Conservation (phyloP, 2,113 vertebrate genomes). For the Cercocebus atys region DNA sequence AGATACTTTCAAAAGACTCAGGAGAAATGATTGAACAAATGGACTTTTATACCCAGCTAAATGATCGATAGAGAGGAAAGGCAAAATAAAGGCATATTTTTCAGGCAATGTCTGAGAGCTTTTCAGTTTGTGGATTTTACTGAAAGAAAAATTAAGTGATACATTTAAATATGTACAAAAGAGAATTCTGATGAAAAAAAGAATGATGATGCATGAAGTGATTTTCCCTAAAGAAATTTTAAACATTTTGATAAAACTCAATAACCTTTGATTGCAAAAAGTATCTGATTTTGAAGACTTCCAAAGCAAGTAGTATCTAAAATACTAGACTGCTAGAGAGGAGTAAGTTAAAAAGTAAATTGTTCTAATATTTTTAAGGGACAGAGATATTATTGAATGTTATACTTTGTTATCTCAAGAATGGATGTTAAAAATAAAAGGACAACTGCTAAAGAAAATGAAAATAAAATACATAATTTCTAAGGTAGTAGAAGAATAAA, state of each 20-base stretch:
- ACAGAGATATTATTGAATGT: background rate
- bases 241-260: constrained; percentile 4
- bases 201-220: background rate
- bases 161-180: background rate
- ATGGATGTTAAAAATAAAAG: background rate
- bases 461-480: background rate
- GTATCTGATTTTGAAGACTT: background rate
- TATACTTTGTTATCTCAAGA: background rate
- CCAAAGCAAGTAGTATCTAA: background rate
- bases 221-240: background rate
- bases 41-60: constrained; percentile 42
- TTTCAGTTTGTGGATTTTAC: background rate
- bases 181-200: background rate
- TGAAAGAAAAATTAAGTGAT: constrained; percentile 4
- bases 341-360: background rate
- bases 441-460: background rate
- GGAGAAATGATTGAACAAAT: background rate
- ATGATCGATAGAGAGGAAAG: background rate
- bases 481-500: background rate
- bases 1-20: background rate
- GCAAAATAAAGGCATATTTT: background rate
- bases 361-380: background rate
- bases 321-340: background rate
- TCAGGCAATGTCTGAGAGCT: background rate
- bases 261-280: background rate